Evolutionary conservation across 2,888 invertebrate genomes (phyloP).

Genomic region (Lutraria lutraria): DNA sequence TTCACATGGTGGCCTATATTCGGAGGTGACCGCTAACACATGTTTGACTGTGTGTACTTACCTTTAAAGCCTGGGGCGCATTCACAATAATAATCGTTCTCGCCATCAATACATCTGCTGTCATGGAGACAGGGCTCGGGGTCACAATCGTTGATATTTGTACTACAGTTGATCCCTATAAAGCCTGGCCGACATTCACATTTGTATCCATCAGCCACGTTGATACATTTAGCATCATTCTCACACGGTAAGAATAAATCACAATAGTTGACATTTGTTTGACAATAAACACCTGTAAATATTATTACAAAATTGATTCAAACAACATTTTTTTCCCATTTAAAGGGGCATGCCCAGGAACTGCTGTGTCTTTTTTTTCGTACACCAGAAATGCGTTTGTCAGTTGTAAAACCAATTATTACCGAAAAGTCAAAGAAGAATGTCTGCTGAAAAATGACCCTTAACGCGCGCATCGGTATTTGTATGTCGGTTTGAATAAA

Average conservation of each 20-base stretch:
- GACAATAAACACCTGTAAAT: conserved; percentile 67
- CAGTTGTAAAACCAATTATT: too few species aligned
- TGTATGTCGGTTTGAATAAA: too few species aligned
- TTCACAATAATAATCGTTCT: conserved; percentile 71
- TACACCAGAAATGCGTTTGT: too few species aligned
- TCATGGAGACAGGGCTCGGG: conserved; percentile 72
- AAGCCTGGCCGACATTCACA: conserved; percentile 71
- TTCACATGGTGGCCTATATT: too few species aligned
- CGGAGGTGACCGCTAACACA: too few species aligned
- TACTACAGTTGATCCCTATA: conserved; percentile 67
- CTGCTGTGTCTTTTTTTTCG: too few species aligned
- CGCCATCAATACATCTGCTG: conserved; percentile 71
- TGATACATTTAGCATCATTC: conserved; percentile 73
- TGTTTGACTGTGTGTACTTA: too few species aligned
- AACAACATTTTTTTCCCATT: background rate
- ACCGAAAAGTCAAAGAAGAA: too few species aligned
- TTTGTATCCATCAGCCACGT: conserved; percentile 66
- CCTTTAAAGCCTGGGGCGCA: conserved; percentile 46
- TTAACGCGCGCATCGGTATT: too few species aligned
- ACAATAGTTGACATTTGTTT: conserved; percentile 78
- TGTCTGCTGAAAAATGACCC: too few species aligned
- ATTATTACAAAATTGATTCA: background rate
- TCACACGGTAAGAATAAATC: conserved; percentile 66
- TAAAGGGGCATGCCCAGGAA: too few species aligned
- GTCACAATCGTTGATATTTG: conserved; percentile 74